Evolutionary conservation across 2,113 vertebrate species (phyloP), one percentile per base, ranked within the genome.

Genomic region (Tinamus guttatus): DNA sequence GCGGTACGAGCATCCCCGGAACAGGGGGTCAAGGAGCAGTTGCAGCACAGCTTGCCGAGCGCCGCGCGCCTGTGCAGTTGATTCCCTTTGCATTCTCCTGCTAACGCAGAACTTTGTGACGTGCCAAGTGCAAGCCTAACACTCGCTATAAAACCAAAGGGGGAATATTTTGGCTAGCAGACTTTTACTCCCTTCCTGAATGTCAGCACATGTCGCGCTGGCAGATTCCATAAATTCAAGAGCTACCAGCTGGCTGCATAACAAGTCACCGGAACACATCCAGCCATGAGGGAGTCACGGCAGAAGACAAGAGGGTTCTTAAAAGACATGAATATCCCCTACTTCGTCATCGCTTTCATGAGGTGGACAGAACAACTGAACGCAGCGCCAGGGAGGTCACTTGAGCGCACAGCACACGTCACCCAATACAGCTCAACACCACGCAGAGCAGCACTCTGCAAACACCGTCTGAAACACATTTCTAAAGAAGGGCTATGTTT

Each of bases 181-280:
- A 49, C 38, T 94, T 90, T 89, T 84, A 86, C 74, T 87, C 74
- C 73, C 58, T 93, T 83, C 95, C 70, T 95, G 90, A 97, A 97
- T 95, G 91, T 97, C 96, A 97, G 89, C 94, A 97, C 95, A 96
- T 93, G 93, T 93, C 58, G 77, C 63, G 34, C 81, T 94, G 95
- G 96, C 94, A 96, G 65, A 92, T 82, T 83, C 85, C 63, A 79
- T 52, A 70, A 90, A 96, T 85, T 85, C 70, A 78, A 80, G 90
- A 89, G 85, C 85, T 70, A 95, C 86, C 95, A 97, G 95, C 95
- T 97, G 95, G 95, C n/a, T 94, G 85, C 11, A 6, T 78, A 95
- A 92, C 76, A 93, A 63, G 1, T 51, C 71, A 78, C 65, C 62
- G 70, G 87, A 96, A 94, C 76, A 93, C 4, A 7, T 82, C 47